Evolutionary conservation across 1,140 invertebrate species (phyloP), one percentile per base, ranked within the genome.

Genomic region (Anastatus disparis): DNA sequence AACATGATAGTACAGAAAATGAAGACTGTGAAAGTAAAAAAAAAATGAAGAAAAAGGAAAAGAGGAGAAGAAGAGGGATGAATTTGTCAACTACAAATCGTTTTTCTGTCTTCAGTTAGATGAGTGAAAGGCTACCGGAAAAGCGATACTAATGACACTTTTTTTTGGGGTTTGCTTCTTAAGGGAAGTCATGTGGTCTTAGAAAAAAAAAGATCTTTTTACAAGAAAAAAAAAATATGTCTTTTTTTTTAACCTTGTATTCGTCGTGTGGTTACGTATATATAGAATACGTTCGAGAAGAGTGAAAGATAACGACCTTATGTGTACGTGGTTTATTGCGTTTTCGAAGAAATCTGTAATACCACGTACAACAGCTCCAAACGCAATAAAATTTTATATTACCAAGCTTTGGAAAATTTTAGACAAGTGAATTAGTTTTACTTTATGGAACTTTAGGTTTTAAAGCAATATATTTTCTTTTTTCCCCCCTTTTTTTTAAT

Each of bases 11-110:
- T n/a, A n/a, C n/a, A n/a, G n/a, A n/a, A n/a, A n/a, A n/a, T n/a
- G n/a, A n/a, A n/a, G n/a, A n/a, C n/a, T n/a, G n/a, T n/a, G n/a
- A n/a, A n/a, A n/a, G n/a, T n/a, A n/a, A n/a, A n/a, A 35, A 35
- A 10, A 10, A 10, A 35, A 35, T 6, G 31, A 35, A 35, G 31
- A 35, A 35, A 35, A 35, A 35, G 10, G 10, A 6, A 35, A 6
- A 35, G 27, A 24, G 22, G 4, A 58, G 55, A 67, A 29, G 53
- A 42, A 53, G 38, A 38, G 38, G 40, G 48, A 67, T 61, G 55
- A 69, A 61, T 61, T 69, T 40, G 56, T 69, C 56, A 27, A 53
- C 44, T 69, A 69, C 66, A 61, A 69, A 61, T 69, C 66, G 66
- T 22, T 50, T 24, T 61, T 69, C 66, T 52, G 56, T 53, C 46